Percentiles rank a stretch among this genome's conserved stretches.
phyloP scores from a whole-genome alignment of 2,888 invertebrate species.

The Acronicta leporina region DNA sequence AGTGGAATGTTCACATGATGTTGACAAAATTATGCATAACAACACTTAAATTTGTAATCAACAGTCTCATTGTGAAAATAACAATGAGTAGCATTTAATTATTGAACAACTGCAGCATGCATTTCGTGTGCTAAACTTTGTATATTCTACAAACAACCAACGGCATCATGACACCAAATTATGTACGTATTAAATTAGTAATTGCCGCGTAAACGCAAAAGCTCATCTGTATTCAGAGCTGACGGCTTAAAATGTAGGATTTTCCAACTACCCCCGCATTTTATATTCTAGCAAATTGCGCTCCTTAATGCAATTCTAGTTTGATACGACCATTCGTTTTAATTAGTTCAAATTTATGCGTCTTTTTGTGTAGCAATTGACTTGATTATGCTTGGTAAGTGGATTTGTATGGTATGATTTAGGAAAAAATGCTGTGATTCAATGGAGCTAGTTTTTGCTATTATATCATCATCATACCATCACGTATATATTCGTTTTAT shows the following conservation, averaged over 20 bases:
- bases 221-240: constrained; percentile 68
- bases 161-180: constrained; percentile 62
- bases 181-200: constrained; percentile 70
- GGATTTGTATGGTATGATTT: no score
- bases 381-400: no score
- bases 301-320: constrained; percentile 46
- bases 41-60: constrained; percentile 41
- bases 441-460: no score
- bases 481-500: no score
- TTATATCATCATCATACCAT: no score
- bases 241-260: constrained; percentile 54
- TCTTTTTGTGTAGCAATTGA: constrained; percentile 1
- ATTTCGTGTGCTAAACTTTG: constrained; percentile 51
- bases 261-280: constrained; percentile 39
- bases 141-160: constrained; percentile 47
- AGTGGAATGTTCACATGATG: constrained; percentile 12
- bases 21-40: constrained; percentile 20
- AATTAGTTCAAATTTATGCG: constrained; percentile 34
- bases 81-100: constrained; percentile 49
- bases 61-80: constrained; percentile 33
- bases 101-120: constrained; percentile 57
- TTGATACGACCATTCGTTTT: constrained; percentile 37
- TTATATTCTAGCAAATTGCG: constrained; percentile 46
- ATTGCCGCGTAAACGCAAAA: constrained; percentile 70
- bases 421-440: no score